These are phyloP conservation scores for Chrysotoxum bicinctum DNA, from an alignment of 2,888 invertebrate species.

Conservation along the genomic window DNA sequence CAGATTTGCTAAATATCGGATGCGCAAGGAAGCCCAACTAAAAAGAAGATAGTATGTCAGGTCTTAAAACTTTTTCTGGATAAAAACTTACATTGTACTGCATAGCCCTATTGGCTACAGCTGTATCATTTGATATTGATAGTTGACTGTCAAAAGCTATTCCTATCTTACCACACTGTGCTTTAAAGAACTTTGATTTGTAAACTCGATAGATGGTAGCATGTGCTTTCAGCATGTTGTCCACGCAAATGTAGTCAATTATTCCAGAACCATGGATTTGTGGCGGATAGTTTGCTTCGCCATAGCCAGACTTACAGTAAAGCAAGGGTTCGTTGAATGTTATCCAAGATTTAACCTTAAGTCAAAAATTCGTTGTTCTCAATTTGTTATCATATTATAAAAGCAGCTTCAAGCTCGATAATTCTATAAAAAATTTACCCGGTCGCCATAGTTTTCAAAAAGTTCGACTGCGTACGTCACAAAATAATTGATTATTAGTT, in stretches of 20 bases:
- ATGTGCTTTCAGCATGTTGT: slow-evolving; percentile 83
- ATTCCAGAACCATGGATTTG: slow-evolving; percentile 81
- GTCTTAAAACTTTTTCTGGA: background rate
- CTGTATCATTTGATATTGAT: slow-evolving; percentile 74
- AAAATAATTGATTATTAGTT: slow-evolving; percentile 82
- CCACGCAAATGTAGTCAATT: slow-evolving; percentile 83
- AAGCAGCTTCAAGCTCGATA: no score
- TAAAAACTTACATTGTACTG: slow-evolving; percentile 75
- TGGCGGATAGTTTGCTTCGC: slow-evolving; percentile 77
- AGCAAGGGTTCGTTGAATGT: slow-evolving; percentile 82
- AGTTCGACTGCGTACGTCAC: slow-evolving; percentile 82
- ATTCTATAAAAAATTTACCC: slow-evolving; percentile 76
- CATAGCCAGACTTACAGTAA: slow-evolving; percentile 82
- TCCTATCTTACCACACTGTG: slow-evolving; percentile 77
- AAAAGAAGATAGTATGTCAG: background rate
- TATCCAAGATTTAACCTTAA: slow-evolving; percentile 55
- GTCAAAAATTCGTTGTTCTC: no score
- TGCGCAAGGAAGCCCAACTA: slow-evolving; percentile 80
- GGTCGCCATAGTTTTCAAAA: slow-evolving; percentile 82
- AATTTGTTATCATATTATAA: no score
- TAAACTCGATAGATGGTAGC: slow-evolving; percentile 82
- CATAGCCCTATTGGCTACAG: slow-evolving; percentile 75
- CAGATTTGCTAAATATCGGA: slow-evolving; percentile 77
- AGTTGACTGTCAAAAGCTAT: slow-evolving; percentile 76
- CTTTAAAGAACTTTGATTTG: slow-evolving; percentile 79